phyloP scores from a whole-genome alignment of 2,888 invertebrate genomes.

The Mesorhabditis spiculigera region DNA sequence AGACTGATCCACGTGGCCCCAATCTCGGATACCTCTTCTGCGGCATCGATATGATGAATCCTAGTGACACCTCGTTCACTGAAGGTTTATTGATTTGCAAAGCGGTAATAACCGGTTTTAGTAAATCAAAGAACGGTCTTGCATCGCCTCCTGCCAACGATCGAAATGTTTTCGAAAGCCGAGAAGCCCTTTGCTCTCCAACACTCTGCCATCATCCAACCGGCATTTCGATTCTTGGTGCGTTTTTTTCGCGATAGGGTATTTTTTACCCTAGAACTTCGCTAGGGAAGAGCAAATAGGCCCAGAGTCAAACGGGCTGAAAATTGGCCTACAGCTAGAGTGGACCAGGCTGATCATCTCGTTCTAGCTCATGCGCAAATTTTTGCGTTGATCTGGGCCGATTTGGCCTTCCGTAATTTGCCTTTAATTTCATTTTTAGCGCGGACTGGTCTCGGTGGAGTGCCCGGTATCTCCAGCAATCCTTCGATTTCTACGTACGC shows the following conservation, averaged over 20 bases:
- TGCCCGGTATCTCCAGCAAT: conserved; percentile 23
- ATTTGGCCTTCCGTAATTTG: neutral
- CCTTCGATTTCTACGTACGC: conserved; percentile 42
- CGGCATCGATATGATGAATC: conserved; percentile 23
- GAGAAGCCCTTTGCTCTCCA: conserved; percentile 30
- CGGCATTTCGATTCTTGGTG: conserved; percentile 46
- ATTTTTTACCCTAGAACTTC: neutral
- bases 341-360: no score
- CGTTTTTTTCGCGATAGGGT: neutral
- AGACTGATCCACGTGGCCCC: conserved; percentile 17
- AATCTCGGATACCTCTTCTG: conserved; percentile 28
- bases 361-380: no score
- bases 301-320: neutral
- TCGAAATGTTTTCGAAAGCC: conserved; percentile 34
- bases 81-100: neutral
- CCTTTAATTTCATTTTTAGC: conserved; percentile 16
- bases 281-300: neutral
- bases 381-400: no score
- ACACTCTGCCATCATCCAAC: conserved; percentile 49
- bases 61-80: neutral
- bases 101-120: conserved; percentile 7
- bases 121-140: conserved; percentile 31
- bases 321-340: neutral
- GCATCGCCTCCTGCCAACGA: conserved; percentile 44
- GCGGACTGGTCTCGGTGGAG: conserved; percentile 27